Conservation (phyloP, 2,113 vertebrate genomes). For the Bubo scandiacus region DNA sequence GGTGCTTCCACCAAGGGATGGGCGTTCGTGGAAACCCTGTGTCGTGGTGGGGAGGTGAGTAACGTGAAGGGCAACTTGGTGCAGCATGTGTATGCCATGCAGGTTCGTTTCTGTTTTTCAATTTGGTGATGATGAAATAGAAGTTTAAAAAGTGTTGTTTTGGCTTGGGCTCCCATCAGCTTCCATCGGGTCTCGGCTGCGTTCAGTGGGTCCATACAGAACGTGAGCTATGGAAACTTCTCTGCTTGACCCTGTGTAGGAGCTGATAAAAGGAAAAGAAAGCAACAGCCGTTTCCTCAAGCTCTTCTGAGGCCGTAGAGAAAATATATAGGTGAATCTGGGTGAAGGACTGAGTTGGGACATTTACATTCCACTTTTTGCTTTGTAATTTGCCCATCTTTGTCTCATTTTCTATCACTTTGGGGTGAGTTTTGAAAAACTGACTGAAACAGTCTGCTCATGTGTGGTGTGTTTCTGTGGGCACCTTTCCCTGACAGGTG, state of each 20-base stretch:
- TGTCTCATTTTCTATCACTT: background rate
- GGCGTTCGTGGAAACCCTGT: fast-evolving
- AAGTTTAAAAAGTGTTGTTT: background rate
- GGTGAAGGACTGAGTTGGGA: background rate
- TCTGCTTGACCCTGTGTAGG: background rate
- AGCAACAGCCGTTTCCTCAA: background rate
- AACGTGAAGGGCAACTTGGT: background rate
- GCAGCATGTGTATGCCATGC: fast-evolving
- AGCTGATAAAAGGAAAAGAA: background rate
- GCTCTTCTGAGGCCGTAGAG: background rate
- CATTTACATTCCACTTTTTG: background rate
- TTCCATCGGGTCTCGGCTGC: background rate
- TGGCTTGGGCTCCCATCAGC: background rate
- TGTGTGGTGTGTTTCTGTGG: background rate
- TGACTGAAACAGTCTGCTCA: background rate
- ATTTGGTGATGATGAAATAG: background rate
- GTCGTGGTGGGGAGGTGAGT: background rate
- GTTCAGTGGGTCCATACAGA: fast-evolving
- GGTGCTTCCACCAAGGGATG: background rate
- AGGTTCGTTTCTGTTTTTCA: fast-evolving
- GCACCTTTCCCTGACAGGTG: background rate
- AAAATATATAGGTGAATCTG: background rate
- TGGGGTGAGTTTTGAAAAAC: background rate
- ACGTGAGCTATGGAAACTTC: background rate
- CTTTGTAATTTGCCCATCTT: background rate